Evolutionary conservation across 92 coral and sea anemone species (phyloP).

Genomic region (Paramuricea clavata): DNA sequence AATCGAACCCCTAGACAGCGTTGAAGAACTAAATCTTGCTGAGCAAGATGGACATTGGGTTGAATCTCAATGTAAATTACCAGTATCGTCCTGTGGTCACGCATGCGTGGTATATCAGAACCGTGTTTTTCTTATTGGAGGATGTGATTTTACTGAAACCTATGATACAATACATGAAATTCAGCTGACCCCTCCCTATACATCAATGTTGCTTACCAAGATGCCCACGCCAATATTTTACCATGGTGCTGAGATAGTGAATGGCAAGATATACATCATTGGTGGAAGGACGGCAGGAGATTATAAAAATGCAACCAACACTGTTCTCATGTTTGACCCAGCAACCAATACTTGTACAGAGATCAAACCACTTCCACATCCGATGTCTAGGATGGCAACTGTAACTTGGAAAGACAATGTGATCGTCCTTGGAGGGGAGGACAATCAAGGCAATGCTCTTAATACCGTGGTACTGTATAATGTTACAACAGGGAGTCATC

Average conservation of each 20-base stretch:
- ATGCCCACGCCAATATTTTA: not conserved
- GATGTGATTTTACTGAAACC: not conserved
- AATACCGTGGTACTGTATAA: not conserved
- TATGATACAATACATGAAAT: not conserved
- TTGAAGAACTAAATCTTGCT: not conserved
- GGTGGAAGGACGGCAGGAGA: not conserved
- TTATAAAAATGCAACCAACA: not conserved
- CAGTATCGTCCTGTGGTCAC: not conserved
- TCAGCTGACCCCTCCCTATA: not conserved
- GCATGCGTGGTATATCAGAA: not conserved
- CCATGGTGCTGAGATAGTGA: not conserved
- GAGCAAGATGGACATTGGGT: not conserved
- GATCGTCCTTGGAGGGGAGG: not conserved
- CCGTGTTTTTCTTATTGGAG: not conserved
- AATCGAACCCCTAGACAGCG: not conserved
- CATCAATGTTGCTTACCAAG: not conserved
- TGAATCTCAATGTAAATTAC: not conserved
- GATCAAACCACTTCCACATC: conserved; percentile 2
- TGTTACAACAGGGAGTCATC: conserved; percentile 7
- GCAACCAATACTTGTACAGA: not conserved
- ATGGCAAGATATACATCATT: not conserved
- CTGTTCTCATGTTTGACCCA: conserved; percentile 20
- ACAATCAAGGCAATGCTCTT: not conserved
- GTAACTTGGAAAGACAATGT: not conserved
- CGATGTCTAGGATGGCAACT: not conserved